These are phyloP conservation scores for Rhinogobius similis DNA, from an alignment of 2,113 vertebrate genomes.

Conservation along the genomic window DNA sequence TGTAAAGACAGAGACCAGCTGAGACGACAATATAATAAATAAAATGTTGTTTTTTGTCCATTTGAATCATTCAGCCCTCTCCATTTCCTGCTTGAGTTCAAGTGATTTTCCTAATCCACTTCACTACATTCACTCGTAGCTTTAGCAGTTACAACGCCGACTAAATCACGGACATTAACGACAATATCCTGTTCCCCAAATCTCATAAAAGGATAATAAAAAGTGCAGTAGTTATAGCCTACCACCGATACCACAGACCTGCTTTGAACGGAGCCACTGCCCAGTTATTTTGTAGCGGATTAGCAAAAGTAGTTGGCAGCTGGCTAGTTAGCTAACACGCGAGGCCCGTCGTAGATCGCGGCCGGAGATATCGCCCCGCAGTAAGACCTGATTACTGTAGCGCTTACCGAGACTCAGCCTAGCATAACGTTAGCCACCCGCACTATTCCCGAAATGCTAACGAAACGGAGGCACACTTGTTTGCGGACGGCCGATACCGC, in stretches of 20 bases:
- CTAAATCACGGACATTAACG: background rate
- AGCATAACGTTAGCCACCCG: background rate
- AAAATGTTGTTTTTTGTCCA: too few species aligned
- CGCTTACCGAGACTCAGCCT: background rate
- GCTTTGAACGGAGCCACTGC: slow-evolving; percentile 1
- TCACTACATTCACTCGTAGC: background rate
- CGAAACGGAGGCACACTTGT: background rate
- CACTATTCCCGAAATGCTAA: background rate
- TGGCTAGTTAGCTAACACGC: slow-evolving; percentile 9
- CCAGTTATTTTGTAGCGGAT: slow-evolving; percentile 1
- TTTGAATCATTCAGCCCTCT: too few species aligned
- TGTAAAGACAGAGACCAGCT: too few species aligned
- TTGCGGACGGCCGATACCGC: slow-evolving; percentile 16
- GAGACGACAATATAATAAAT: too few species aligned
- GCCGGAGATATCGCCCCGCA: background rate
- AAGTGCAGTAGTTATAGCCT: background rate
- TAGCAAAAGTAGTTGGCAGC: slow-evolving; percentile 10
- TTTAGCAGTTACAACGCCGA: background rate
- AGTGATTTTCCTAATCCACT: background rate
- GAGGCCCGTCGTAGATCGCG: background rate
- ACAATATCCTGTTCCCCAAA: background rate
- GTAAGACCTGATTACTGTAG: slow-evolving; percentile 9
- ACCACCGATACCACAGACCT: slow-evolving; percentile 5
- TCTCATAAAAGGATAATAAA: background rate
- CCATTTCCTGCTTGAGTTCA: too few species aligned